Base-by-base conservation (phyloP, 2,113 vertebrate genomes). In the Otolemur garnettii region DNA sequence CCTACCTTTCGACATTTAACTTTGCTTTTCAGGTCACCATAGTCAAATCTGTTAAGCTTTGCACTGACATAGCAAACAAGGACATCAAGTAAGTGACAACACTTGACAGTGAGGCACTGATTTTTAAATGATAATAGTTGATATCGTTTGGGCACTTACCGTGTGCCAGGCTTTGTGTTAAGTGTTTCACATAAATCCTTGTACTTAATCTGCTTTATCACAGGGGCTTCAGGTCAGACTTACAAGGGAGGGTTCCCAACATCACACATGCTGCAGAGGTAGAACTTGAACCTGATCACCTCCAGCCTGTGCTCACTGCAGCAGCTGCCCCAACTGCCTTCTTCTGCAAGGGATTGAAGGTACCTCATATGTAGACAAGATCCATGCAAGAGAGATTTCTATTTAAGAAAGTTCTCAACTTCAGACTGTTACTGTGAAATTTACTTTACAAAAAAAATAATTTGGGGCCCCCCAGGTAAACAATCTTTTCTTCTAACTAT, bases 291-390 rank as follows among this genome's bases (percentile, higher is more conserved):
- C 18, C 7, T 72, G 5, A 8, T 5, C 14, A 9, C 15, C 8
- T 75, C 19, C 18, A 59, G 12, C 14, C 24, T 30, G 22, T 30
- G 30, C 12, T 42, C 12, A 2, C 0, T 0, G 2, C 12, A 8
- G 26, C 18, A 1, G 0, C 13, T 26, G 7, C 55, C 30, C 4
- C 0, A 9, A 4, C 24, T 57, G 7, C 24, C 7, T 0, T 35
- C 12, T 22, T 50, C 38, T 14, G 5, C 9, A 11, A 1, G 24
- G 28, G 26, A 22, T 21, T 19, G n/a, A 50, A 55, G 28, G 30
- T 2, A 18, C 3, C 66, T 42, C 28, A 17, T 4, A 4, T 0
- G 3, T 21, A 28, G 0, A 72, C 42, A 33, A 81, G 21, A 69
- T 22, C 50, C 30, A 7, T 2, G 8, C 38, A 11, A 55, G 19